A percentile compares a stretch with the other conserved stretches of the same genome.
phyloP scores from a whole-genome alignment of 2,797 vertebrate genomes.

The Poeciliopsis paucimaculata region DNA sequence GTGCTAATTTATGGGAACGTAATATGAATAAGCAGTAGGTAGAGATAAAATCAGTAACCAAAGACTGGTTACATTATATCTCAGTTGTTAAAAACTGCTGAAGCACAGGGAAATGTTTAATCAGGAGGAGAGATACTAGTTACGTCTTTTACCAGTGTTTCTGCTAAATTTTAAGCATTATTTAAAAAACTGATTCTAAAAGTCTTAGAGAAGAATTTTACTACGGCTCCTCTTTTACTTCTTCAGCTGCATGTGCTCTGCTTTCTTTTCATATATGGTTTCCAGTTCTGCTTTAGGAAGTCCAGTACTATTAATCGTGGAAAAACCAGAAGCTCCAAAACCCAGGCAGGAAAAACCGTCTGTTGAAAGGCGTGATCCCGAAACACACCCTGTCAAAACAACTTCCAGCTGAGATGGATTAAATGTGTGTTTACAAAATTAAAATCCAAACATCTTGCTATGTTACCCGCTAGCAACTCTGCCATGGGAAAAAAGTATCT shows the following conservation, averaged over 20 bases:
- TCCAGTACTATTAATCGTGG: neutral
- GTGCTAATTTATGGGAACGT: neutral
- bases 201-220: neutral
- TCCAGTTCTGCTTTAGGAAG: neutral
- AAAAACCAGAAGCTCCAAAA: neutral
- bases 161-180: neutral
- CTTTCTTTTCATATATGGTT: neutral
- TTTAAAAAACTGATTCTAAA: too few relatives aligned
- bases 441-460: neutral
- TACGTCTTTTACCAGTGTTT: neutral
- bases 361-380: neutral
- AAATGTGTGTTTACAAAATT: neutral
- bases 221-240: neutral
- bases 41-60: too few relatives aligned
- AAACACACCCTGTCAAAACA: neutral
- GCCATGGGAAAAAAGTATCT: neutral
- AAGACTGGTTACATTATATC: too few relatives aligned
- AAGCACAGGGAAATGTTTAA: neutral
- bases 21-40: neutral
- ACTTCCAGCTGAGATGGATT: neutral
- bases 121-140: neutral
- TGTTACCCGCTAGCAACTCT: neutral
- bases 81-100: neutral
- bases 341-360: neutral
- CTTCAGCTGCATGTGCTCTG: neutral